phyloP scores from a whole-genome alignment of 2,797 vertebrate genomes.

The Periophthalmus magnuspinnatus region DNA sequence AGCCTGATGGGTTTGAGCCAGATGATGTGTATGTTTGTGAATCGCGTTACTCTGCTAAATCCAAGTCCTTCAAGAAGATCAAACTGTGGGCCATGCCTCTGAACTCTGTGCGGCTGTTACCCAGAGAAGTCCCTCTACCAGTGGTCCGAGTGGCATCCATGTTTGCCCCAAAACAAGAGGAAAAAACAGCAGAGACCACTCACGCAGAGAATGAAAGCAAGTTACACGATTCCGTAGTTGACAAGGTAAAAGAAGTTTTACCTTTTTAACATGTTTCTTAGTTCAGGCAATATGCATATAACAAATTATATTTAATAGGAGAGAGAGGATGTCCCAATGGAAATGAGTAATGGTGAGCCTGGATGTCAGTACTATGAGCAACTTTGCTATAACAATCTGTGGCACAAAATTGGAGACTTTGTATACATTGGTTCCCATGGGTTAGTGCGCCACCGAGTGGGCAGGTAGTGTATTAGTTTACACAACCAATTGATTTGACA shows the following conservation, averaged over 20 bases:
- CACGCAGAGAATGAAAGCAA: slow-evolving; percentile 80
- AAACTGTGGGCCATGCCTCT: slow-evolving; percentile 94
- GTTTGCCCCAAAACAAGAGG: slow-evolving; percentile 91
- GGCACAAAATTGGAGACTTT: slow-evolving; percentile 95
- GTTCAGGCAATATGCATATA: neutral
- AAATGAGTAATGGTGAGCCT: slow-evolving; percentile 90
- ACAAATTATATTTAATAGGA: slow-evolving; percentile 75
- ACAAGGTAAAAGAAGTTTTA: slow-evolving; percentile 82
- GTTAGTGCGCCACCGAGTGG: slow-evolving; percentile 87
- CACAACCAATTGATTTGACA: neutral
- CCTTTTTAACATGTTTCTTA: neutral
- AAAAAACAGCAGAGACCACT: slow-evolving; percentile 81
- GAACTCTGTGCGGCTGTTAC: slow-evolving; percentile 81
- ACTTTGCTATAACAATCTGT: slow-evolving; percentile 89
- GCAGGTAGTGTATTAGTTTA: slow-evolving; percentile 79
- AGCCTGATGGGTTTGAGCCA: slow-evolving; percentile 87
- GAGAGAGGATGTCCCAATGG: slow-evolving; percentile 90
- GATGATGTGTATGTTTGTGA: slow-evolving; percentile 96
- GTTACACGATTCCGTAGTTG: slow-evolving; percentile 77
- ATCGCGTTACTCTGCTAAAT: slow-evolving; percentile 91
- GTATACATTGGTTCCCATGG: slow-evolving; percentile 95
- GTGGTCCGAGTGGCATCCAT: slow-evolving; percentile 95
- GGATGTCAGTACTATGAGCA: slow-evolving; percentile 93
- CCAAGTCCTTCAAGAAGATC: slow-evolving; percentile 97
- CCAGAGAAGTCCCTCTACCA: slow-evolving; percentile 87